Conservation (phyloP, 2,888 invertebrate genomes). For the Pristionchus mayeri region DNA sequence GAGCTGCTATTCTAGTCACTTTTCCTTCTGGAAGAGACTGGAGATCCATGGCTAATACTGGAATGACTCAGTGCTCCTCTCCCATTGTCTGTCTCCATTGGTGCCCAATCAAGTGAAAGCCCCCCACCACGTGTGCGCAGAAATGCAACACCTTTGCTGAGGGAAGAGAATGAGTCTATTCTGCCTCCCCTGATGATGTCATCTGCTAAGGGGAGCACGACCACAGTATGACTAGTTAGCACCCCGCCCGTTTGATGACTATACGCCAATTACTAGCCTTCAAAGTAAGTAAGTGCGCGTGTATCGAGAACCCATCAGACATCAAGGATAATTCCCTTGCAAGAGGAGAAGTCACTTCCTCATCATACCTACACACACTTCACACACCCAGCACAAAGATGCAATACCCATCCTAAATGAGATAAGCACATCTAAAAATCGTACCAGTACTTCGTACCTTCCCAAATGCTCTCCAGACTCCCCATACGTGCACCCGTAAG, state of each 20-base stretch:
- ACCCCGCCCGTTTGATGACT: background rate
- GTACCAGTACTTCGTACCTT: slow-evolving; percentile 52
- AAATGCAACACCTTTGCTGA: background rate
- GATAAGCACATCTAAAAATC: slow-evolving; percentile 56
- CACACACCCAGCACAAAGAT: background rate
- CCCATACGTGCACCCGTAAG: too few relatives aligned
- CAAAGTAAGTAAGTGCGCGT: background rate
- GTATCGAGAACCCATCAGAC: background rate
- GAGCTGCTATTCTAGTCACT: background rate
- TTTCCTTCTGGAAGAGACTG: background rate
- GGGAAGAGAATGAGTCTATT: background rate
- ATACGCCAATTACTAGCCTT: background rate
- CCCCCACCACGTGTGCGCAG: background rate
- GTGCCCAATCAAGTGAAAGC: slow-evolving; percentile 31
- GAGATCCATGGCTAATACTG: background rate
- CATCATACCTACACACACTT: background rate
- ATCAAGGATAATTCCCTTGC: background rate
- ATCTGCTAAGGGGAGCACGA: background rate
- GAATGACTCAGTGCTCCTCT: slow-evolving; percentile 1
- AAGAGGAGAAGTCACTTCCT: background rate
- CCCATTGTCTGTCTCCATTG: background rate
- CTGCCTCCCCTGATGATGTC: background rate
- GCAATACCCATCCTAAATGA: slow-evolving; percentile 49
- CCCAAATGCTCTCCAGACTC: too few relatives aligned
- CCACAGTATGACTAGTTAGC: background rate